Evolutionary conservation across 2,797 vertebrate species (phyloP).

Genomic region (Odontamblyopus rebecca): DNA sequence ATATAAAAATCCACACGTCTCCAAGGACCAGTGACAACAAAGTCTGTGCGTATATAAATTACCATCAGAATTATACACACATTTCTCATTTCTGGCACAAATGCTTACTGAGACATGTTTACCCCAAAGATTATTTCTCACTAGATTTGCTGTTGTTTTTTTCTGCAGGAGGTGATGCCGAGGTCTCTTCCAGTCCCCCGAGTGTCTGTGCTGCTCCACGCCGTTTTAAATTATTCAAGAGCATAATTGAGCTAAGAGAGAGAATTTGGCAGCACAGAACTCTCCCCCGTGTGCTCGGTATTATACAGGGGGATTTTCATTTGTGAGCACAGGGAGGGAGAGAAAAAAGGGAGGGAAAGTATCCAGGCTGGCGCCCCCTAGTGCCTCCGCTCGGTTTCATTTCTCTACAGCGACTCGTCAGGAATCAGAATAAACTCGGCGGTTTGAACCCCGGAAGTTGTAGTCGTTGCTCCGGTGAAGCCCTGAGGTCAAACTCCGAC

Average conservation of each 20-base stretch:
- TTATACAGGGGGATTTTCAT: conserved; percentile 84
- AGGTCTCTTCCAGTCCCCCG: conserved; percentile 54
- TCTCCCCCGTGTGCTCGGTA: conserved; percentile 83
- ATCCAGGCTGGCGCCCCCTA: too few relatives aligned
- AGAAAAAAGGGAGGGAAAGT: conserved; percentile 11
- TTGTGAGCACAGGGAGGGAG: conserved; percentile 63
- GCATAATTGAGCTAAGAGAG: conserved; percentile 76
- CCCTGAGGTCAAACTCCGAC: too few relatives aligned
- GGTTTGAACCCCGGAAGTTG: too few relatives aligned
- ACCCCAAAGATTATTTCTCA: conserved; percentile 57
- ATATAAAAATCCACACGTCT: too few relatives aligned
- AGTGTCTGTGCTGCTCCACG: conserved; percentile 37
- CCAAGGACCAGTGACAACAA: too few relatives aligned
- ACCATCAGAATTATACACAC: neutral
- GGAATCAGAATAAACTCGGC: too few relatives aligned
- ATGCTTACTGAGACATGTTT: conserved; percentile 43
- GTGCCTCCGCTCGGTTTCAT: too few relatives aligned
- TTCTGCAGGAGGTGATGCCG: conserved; percentile 54
- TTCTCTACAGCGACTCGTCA: too few relatives aligned
- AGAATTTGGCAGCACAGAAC: conserved; percentile 80
- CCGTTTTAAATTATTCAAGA: conserved; percentile 46
- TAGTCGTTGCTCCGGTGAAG: too few relatives aligned
- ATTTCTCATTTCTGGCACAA: conserved; percentile 10
- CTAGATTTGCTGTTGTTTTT: conserved; percentile 50
- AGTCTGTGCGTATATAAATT: too few relatives aligned